A percentile compares a stretch with the other conserved stretches of the same genome.
Conservation (phyloP, 2,888 invertebrate species). For the Cremastinae sp. region DNA sequence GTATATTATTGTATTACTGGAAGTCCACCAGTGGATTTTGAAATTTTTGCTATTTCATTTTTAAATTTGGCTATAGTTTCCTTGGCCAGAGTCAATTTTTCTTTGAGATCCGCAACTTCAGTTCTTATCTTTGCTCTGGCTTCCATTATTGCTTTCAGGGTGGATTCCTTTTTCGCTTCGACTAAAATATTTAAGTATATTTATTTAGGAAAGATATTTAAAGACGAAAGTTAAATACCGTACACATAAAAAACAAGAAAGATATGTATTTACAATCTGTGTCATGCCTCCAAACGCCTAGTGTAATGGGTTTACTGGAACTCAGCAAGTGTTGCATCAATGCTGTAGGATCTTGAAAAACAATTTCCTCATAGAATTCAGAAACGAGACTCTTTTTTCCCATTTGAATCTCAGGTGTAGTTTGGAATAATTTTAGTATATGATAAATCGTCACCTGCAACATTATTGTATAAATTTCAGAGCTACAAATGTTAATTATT, state of each 20-base stretch:
- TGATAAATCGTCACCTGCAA: slow-evolving; percentile 96
- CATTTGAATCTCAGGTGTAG: slow-evolving; percentile 81
- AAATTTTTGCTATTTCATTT: slow-evolving; percentile 85
- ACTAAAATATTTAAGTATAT: slow-evolving; percentile 84
- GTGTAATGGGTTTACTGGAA: slow-evolving; percentile 87
- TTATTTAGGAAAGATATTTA: no score
- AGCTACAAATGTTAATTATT: neutral
- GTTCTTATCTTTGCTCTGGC: slow-evolving; percentile 90
- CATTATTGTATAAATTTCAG: slow-evolving; percentile 47
- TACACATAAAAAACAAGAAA: slow-evolving; percentile 11
- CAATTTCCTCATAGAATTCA: slow-evolving; percentile 97
- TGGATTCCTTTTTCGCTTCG: slow-evolving; percentile 93
- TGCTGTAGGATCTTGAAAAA: slow-evolving; percentile 94
- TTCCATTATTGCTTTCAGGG: slow-evolving; percentile 87
- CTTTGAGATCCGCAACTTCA: slow-evolving; percentile 92
- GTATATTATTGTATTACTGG: slow-evolving; percentile 65
- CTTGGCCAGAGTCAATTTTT: slow-evolving; percentile 90
- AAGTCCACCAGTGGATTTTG: slow-evolving; percentile 72
- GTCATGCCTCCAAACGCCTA: slow-evolving; percentile 90
- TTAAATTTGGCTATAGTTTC: slow-evolving; percentile 93
- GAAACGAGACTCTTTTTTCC: slow-evolving; percentile 90
- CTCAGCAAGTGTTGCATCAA: slow-evolving; percentile 94
- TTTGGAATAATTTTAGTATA: slow-evolving; percentile 96
- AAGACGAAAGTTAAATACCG: no score
- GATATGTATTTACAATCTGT: slow-evolving; percentile 88